Base-by-base conservation (phyloP, 2,113 vertebrate genomes). In the Astur gentilis region DNA sequence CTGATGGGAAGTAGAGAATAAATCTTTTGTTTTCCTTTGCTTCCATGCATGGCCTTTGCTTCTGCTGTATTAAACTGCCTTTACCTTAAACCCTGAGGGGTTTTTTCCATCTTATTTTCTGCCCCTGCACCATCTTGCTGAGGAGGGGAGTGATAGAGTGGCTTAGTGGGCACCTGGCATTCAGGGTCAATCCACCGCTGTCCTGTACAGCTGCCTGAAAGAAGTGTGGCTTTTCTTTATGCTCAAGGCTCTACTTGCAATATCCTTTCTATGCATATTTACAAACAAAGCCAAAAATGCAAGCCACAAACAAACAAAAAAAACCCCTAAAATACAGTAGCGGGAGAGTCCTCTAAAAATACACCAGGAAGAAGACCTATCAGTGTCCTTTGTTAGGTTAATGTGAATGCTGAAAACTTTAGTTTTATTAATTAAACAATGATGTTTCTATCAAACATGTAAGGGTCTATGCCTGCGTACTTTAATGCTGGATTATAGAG, bases 401-500 rank as follows among this genome's bases (percentile, higher is more conserved):
- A 22, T 25, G 52, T 22, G 60, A 69, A 9, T 52, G 38, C 42
- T 91, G 70, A 22, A 62, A 67, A 26, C 26, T 40, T 49, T 8
- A 45, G 19, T 38, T 88, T 64, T 76, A 3, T 34, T 85, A 14
- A 6, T 47, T 20, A 34, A 78, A 73, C 16, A 49, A 0, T 26
- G 26, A 8, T 44, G n/a, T 49, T 71, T 20, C 13, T 71, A 8
- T 60, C 25, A 27, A 25, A 15, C 3, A 3, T 8, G 6, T 2
- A 7, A 70, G 14, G n/a, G 62, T 76, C 13, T 69, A 1, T 45
- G 38, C 15, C 32, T 14, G 0, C 2, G 7, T 19, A 3, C 36
- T 47, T 40, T 19, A 45, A 10, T n/a, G 20, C 29, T 47, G 44
- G 31, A 34, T 34, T 58, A 21, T 16, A 57, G 70, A 50, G 66